Evolutionary conservation across 1,140 invertebrate species (phyloP).

Genomic region (Adoxophyes honmai): DNA sequence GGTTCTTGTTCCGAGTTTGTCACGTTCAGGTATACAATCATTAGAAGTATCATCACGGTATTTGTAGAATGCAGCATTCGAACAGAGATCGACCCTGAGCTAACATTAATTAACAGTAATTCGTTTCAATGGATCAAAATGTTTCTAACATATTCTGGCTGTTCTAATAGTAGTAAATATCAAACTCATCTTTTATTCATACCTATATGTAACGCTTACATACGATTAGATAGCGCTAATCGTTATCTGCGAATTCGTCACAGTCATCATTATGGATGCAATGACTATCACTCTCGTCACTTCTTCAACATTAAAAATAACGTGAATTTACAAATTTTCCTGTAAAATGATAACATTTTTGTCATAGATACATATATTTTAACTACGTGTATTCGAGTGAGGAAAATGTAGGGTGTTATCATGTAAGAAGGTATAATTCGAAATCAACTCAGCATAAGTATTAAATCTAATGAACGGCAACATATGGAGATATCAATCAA

Average conservation of each 20-base stretch:
- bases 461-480: too few relatives aligned
- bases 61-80: not conserved
- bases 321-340: too few relatives aligned
- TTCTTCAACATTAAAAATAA: not conserved
- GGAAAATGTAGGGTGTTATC: too few relatives aligned
- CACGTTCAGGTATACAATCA: not conserved
- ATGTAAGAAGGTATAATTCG: too few relatives aligned
- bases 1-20: not conserved
- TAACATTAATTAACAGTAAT: not conserved
- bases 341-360: too few relatives aligned
- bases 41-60: not conserved
- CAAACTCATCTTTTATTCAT: constrained; percentile 3
- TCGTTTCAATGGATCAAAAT: not conserved
- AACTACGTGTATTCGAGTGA: too few relatives aligned
- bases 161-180: not conserved
- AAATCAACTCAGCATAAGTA: too few relatives aligned
- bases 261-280: constrained; percentile 12
- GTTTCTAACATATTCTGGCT: too few relatives aligned
- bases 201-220: not conserved
- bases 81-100: not conserved
- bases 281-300: not conserved
- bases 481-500: too few relatives aligned
- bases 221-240: constrained; percentile 12
- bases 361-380: too few relatives aligned
- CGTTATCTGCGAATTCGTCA: constrained; percentile 8